Conservation (phyloP, 2,888 invertebrate genomes). For the Periphyllus acericola region DNA sequence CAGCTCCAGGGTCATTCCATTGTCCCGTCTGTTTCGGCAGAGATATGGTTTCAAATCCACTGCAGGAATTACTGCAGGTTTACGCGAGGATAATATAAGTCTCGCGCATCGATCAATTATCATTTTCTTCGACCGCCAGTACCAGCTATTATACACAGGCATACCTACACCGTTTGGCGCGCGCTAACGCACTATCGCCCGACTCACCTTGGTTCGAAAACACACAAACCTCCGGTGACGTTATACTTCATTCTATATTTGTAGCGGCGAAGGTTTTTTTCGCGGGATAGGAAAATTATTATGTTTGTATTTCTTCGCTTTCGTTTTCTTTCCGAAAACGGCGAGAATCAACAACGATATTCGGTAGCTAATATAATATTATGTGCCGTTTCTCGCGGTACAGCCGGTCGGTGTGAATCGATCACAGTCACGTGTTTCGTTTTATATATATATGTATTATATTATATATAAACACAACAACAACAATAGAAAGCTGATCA, state of each 20-base stretch:
- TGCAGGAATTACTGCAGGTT: not conserved
- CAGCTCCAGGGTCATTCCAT: no score
- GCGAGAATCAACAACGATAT: not conserved
- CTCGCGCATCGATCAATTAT: not conserved
- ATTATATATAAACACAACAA: no score
- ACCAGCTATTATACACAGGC: no score
- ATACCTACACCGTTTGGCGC: not conserved
- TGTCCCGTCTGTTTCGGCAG: not conserved
- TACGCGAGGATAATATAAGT: not conserved
- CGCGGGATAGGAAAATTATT: not conserved
- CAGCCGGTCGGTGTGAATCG: not conserved
- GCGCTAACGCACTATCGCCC: not conserved
- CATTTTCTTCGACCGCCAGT: not conserved
- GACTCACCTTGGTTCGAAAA: not conserved
- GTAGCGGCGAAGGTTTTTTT: not conserved
- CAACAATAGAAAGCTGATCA: no score
- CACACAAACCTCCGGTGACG: not conserved
- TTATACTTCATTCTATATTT: not conserved
- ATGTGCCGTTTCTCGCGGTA: not conserved
- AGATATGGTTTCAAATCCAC: conserved; percentile 15
- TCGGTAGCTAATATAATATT: no score
- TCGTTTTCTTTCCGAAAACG: not conserved
- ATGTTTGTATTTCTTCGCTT: not conserved
- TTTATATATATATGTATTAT: no score
- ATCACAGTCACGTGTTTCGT: not conserved